Conservation (phyloP, 2,888 invertebrate species). For the Phengaris arion region DNA sequence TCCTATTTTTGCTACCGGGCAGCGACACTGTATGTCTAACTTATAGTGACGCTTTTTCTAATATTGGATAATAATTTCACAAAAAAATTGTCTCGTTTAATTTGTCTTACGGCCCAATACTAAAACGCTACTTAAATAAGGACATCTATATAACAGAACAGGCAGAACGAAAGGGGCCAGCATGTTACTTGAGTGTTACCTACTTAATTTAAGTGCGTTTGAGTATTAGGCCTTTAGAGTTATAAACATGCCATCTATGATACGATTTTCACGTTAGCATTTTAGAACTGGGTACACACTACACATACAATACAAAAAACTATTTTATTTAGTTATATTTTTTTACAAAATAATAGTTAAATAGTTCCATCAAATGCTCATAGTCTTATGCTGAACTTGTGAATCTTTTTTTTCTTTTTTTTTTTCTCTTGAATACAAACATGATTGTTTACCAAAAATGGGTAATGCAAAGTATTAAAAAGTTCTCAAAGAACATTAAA, state of each 20-base stretch:
- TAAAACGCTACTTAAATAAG: neutral
- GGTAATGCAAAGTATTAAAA: neutral
- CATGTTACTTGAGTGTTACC: neutral
- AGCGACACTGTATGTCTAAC: neutral
- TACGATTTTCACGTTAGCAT: neutral
- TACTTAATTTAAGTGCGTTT: neutral
- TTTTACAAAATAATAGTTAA: neutral
- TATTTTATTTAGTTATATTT: constrained; percentile 4
- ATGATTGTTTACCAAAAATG: neutral
- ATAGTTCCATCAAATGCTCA: neutral
- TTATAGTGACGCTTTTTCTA: neutral
- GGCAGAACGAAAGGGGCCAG: neutral
- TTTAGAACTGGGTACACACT: constrained; percentile 20
- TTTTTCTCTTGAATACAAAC: neutral
- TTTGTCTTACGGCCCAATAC: neutral
- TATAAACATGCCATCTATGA: neutral
- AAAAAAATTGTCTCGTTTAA: neutral
- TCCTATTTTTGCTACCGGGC: constrained; percentile 12
- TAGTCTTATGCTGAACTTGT: constrained; percentile 5
- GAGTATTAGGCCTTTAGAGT: neutral
- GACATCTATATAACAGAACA: neutral
- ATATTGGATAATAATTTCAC: neutral
- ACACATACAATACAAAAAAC: neutral
- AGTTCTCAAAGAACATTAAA: constrained; percentile 6
- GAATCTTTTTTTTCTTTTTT: neutral